Evolutionary conservation across 2,888 invertebrate genomes (phyloP), one percentile per base, ranked within the genome.

Genomic region (Lochmaea crataegi): DNA sequence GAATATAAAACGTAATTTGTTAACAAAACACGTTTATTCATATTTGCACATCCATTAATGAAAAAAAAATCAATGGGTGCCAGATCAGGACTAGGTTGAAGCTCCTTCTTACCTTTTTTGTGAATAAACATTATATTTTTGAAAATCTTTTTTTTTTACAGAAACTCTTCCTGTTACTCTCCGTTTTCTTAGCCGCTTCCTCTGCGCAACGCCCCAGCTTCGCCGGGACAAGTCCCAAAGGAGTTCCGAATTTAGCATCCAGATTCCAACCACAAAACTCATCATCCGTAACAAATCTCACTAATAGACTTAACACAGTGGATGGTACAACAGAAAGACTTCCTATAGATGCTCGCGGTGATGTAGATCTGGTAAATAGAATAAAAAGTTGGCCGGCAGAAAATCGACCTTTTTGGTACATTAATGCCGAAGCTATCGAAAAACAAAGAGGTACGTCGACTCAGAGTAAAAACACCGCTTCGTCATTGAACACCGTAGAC

Each of bases 361-460:
- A 94, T 80, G 84, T 84, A 60, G 88, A 90, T 2, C 85, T 92
- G 4, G 87, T 93, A 0, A 89, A 93, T 53, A 86, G 90, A 16
- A 86, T 94, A 38, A 91, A 89, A 81, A 88, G 89, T 48, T 89
- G 92, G 84, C 93, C 94, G 0, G 83, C 88, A 66, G 92, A 93
- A 76, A 87, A 92, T 53, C 90, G 91, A 76, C 94, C 94, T 0
- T 94, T 92, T 85, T 94, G 94, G 94, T 89, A 90, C 74, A 82
- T 94, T 68, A 94, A 94, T 83, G 91, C 92, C 85, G 89, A 91
- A 78, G 90, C 90, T 0, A 88, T 92, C 10, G 92, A 93, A 82
- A 72, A 66, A 38, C 79, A 80, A 12, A 74, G 76, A 69, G 68
- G 65, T n/a, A 38, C 71, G 68, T 75, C 75, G 6, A n/a, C 0